Evolutionary conservation across 2,888 invertebrate genomes (phyloP).

Genomic region (Cantharis flavilabris): DNA sequence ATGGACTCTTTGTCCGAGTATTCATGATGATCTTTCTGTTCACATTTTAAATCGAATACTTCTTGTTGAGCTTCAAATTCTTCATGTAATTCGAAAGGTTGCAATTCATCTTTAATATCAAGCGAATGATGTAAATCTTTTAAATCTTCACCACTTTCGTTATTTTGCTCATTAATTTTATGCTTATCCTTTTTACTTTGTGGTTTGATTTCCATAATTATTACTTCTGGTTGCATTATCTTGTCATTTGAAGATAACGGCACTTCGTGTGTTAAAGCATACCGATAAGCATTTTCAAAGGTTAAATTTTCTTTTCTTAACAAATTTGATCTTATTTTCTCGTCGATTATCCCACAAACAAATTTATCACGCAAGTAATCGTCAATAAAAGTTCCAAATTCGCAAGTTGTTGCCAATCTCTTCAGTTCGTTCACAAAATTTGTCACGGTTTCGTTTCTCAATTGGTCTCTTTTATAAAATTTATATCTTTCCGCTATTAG

Average conservation of each 20-base stretch:
- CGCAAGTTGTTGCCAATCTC: neutral
- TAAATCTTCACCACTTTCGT: neutral
- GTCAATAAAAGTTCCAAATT: neutral
- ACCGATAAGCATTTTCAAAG: neutral
- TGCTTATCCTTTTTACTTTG: neutral
- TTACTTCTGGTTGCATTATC: neutral
- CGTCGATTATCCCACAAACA: neutral
- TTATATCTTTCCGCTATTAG: neutral
- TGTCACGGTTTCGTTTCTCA: neutral
- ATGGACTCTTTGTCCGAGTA: neutral
- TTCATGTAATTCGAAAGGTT: neutral
- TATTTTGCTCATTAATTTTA: neutral
- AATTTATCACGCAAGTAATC: neutral
- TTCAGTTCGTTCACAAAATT: neutral
- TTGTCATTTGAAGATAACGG: neutral
- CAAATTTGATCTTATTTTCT: neutral
- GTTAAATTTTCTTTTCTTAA: neutral
- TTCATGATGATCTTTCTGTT: neutral
- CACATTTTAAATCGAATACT: neutral
- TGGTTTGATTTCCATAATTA: neutral
- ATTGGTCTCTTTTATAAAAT: neutral
- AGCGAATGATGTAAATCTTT: neutral
- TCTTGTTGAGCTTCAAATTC: neutral
- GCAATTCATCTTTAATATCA: neutral
- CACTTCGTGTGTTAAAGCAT: neutral